Base-by-base conservation (phyloP, 2,888 invertebrate genomes). In the Ischnura elegans region DNA sequence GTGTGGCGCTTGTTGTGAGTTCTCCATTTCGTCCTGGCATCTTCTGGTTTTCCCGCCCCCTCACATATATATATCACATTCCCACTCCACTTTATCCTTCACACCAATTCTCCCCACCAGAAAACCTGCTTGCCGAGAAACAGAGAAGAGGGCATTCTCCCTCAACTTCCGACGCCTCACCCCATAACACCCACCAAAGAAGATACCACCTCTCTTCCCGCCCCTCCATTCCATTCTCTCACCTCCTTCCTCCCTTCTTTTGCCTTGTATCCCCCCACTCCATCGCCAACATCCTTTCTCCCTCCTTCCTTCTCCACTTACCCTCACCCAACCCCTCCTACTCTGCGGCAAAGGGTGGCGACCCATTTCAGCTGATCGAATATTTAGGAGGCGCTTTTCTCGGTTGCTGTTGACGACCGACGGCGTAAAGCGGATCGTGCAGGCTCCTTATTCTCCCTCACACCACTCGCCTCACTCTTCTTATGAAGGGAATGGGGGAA, bases 301-400 rank as follows among this genome's bases (percentile, higher is more conserved):
- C 2, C 46, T 25, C 46, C n/a, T 2, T n/a, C 36, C 45, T n/a
- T 46, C 45, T 16, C 0, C 86, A 36, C 45, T 29, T 43, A 3
- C n/a, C 45, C n/a, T 6, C n/a, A 10, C 45, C 86, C 46, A 0
- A n/a, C 46, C 8, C 6, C 45, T 45, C 45, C 86, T 25, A n/a
- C 51, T 55, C 51, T 61, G 61, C 61, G 90, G 42, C 55, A 87
- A 55, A 46, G 87, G 76, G 87, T 29, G 86, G 51, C 87, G 66
- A 90, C 61, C 90, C 90, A 66, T 66, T 61, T 90, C 90, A 90
- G 61, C 61, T 90, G 90, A 90, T 90, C 90, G 90, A 90, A 90
- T 90, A 90, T 90, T 90, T 90, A 90, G 90, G 61, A 90, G 90
- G 42, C 90, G 55, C 90, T 87, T 87, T 87, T 51, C 51, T 51